Evolutionary conservation across 2,888 invertebrate genomes (phyloP).

Genomic region (Agriopis leucophaearia): DNA sequence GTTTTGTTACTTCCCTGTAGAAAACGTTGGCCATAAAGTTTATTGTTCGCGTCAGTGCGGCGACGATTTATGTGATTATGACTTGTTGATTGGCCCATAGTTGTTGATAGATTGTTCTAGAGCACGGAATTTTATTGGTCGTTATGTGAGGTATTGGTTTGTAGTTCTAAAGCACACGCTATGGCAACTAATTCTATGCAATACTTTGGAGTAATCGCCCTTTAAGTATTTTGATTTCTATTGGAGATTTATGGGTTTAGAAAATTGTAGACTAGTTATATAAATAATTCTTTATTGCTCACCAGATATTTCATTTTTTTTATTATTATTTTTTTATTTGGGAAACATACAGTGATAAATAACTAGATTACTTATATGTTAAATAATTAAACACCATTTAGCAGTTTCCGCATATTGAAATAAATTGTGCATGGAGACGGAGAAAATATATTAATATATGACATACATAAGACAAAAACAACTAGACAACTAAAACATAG

Average conservation of each 20-base stretch:
- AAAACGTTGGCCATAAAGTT: conserved; percentile 56
- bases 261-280: too few species aligned
- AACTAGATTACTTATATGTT: too few species aligned
- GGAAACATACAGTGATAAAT: too few species aligned
- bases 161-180: background rate
- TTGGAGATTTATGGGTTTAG: background rate
- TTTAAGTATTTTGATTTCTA: background rate
- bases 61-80: conserved; percentile 52
- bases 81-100: conserved; percentile 51
- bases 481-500: too few species aligned
- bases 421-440: too few species aligned
- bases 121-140: conserved; percentile 40
- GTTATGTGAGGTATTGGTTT: background rate
- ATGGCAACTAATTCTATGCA: background rate
- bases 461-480: too few species aligned
- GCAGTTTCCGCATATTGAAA: too few species aligned
- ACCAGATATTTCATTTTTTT: too few species aligned
- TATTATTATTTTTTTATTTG: too few species aligned
- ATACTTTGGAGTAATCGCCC: background rate
- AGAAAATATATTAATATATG: too few species aligned
- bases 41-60: conserved; percentile 50
- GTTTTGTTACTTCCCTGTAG: conserved; percentile 51
- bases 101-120: conserved; percentile 52
- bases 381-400: too few species aligned
- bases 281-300: too few species aligned